Conservation (phyloP, 92 coral and sea anemone genomes). For the Epizoanthus ramosus region DNA sequence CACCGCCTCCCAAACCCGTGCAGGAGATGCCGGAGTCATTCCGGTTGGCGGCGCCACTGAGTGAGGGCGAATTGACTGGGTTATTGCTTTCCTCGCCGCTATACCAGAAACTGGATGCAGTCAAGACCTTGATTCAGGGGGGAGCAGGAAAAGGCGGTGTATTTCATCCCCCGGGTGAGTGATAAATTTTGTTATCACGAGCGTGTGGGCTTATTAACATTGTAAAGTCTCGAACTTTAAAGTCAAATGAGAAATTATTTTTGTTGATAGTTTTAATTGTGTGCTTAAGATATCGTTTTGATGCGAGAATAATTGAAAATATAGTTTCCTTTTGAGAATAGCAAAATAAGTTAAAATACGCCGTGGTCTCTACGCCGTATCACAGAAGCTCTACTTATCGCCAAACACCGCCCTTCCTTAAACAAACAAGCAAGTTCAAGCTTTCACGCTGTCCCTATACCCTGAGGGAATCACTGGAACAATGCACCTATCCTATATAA, state of each 20-base stretch:
- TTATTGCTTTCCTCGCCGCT: slow-evolving; percentile 93
- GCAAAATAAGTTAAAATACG: too few species aligned
- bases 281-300: too few species aligned
- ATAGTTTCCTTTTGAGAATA: too few species aligned
- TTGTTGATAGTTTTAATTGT: too few species aligned
- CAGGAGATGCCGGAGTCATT: slow-evolving; percentile 84
- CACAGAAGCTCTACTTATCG: too few species aligned
- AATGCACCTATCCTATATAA: too few species aligned
- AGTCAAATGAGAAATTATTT: background rate
- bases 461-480: too few species aligned
- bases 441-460: too few species aligned
- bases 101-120: slow-evolving; percentile 93
- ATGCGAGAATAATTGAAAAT: too few species aligned
- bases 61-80: slow-evolving; percentile 91
- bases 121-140: slow-evolving; percentile 76
- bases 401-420: too few species aligned
- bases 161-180: slow-evolving; percentile 65
- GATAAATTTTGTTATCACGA: background rate
- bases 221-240: background rate
- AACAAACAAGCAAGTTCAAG: too few species aligned
- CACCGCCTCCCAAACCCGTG: slow-evolving; percentile 30
- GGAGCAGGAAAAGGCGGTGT: slow-evolving; percentile 84
- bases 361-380: too few species aligned
- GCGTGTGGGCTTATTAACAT: background rate
- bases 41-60: slow-evolving; percentile 96